Base-by-base conservation (phyloP, 1,140 invertebrate genomes). In the Nylanderia fulva region DNA sequence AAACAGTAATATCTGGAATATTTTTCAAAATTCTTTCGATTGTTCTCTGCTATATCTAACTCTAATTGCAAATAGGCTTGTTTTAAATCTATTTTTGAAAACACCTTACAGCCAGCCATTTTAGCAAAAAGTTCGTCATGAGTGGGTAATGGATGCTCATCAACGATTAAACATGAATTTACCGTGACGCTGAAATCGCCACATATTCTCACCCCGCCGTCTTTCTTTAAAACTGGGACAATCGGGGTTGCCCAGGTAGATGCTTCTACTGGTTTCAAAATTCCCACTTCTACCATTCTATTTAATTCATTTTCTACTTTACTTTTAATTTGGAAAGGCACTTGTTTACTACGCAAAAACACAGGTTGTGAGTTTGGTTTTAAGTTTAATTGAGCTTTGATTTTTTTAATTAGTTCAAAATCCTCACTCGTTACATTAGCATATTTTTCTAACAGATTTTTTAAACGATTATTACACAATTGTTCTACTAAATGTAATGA, bases 271-370 rank as follows among this genome's bases (percentile, higher is more conserved):
- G 29, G 18, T 1, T 64, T 33, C 4, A 64, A 39, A 21, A 64
- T 36, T 64, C 6, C 61, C 7, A 33, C 61, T 21, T 64, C 0
- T 1, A 36, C 61, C n/a, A 64, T 36, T 36, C 33, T 2, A 39
- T 36, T 11, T 39, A 64, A 21, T 36, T 64, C 61, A 15, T 64
- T 64, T 64, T 64, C 61, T 8, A 64, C 61, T 64, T 36, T 36
- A 8, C 9, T 33, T 21, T 9, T 33, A 0, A 64, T n/a, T 36
- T 21, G 15, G 1, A 64, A 64, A 39, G 61, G 61, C 0, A 64
- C 61, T 39, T n/a, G 33, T 9, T n/a, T 33, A 18, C 18, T 64
- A 2, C 18, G 18, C 18, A 36, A 1, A 64, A 64, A 64, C 0
- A 64, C 61, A 1, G 61, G 29, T 8, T 64, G 29, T 36, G 33